phyloP scores from a whole-genome alignment of 2,113 vertebrate species.

The Nesogale talazaci region DNA sequence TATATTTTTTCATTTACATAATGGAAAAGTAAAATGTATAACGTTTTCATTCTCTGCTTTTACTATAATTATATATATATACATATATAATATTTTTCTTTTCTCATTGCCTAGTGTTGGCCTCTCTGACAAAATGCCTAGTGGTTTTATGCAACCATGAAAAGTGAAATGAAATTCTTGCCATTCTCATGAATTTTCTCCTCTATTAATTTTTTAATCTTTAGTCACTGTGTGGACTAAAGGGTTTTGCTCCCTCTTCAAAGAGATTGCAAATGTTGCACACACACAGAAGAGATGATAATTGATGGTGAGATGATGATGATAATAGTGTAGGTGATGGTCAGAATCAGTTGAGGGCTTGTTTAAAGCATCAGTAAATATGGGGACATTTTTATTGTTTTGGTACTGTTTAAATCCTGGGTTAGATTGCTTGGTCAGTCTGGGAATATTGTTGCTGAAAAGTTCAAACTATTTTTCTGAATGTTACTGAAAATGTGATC shows the following conservation, averaged over 20 bases:
- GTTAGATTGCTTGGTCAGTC: not conserved
- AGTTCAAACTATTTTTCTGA: not conserved
- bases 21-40: not conserved
- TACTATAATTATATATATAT: not conserved
- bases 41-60: not conserved
- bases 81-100: too few species aligned
- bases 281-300: not conserved
- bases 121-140: not conserved
- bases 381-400: not conserved
- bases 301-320: not conserved
- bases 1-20: not conserved
- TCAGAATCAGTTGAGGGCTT: not conserved
- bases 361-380: not conserved
- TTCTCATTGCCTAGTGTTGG: not conserved
- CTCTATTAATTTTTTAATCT: not conserved
- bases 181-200: constrained; percentile 8
- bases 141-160: not conserved
- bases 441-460: not conserved
- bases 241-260: not conserved
- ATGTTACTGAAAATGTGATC: too few species aligned
- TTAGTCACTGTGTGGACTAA: not conserved
- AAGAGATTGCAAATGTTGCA: not conserved
- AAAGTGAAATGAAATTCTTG: not conserved
- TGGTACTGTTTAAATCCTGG: not conserved
- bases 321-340: not conserved